Evolutionary conservation across 1,140 invertebrate genomes (phyloP).

Genomic region (Rhynchophorus ferrugineus): DNA sequence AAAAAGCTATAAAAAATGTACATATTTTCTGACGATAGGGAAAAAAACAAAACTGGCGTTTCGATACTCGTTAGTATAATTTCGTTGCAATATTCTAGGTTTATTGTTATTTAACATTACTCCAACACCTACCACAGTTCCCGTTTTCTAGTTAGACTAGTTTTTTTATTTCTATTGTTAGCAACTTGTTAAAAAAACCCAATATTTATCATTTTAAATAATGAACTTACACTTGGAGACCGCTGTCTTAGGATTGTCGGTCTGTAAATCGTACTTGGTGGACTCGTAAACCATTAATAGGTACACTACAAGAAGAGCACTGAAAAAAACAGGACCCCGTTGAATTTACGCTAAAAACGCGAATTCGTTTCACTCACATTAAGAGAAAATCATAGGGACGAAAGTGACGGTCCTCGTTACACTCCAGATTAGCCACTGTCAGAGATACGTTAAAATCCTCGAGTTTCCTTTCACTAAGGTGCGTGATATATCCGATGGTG

Average conservation of each 20-base stretch:
- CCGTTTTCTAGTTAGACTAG: no score
- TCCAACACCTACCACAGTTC: no score
- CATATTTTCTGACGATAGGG: no score
- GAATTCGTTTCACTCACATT: not conserved
- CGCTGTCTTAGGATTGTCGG: not conserved
- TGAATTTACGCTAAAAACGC: not conserved
- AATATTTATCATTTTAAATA: not conserved
- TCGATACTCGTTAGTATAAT: no score
- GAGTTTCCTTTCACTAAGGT: not conserved
- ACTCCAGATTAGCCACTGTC: not conserved
- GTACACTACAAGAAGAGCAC: not conserved
- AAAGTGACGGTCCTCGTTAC: not conserved
- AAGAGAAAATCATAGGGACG: not conserved
- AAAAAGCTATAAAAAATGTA: no score
- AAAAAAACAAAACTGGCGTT: no score
- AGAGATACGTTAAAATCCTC: not conserved
- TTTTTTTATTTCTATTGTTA: not conserved
- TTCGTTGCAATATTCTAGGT: no score
- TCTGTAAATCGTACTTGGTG: not conserved
- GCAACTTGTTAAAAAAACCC: not conserved
- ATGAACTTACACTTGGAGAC: not conserved
- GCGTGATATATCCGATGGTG: not conserved
- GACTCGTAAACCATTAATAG: not conserved
- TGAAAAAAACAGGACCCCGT: not conserved
- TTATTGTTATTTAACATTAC: no score